Conservation (phyloP, 2,797 vertebrate species). For the Erethizon dorsatum region DNA sequence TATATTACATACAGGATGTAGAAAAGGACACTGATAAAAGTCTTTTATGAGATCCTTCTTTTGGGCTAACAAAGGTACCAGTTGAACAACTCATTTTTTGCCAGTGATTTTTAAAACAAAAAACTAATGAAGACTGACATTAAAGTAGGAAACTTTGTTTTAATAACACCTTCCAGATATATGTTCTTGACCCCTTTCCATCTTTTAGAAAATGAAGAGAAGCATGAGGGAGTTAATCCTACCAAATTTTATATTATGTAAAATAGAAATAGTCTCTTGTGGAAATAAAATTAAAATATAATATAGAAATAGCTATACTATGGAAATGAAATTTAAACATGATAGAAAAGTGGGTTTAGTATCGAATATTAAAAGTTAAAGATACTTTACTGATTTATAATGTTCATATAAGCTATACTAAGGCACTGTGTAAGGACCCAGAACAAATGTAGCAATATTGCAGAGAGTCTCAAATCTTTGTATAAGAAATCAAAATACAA, state of each 20-base stretch:
- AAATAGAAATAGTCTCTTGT: background rate
- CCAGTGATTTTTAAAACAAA: background rate
- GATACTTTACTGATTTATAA: background rate
- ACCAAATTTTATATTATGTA: background rate
- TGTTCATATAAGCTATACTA: background rate
- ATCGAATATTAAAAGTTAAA: background rate
- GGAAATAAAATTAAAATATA: background rate
- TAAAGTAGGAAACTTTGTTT: background rate
- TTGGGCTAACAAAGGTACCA: too few relatives aligned
- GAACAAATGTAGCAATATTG: background rate
- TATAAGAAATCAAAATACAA: background rate
- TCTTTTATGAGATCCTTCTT: background rate
- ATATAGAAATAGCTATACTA: background rate
- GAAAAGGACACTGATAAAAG: background rate
- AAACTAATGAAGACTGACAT: background rate
- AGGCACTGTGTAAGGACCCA: background rate
- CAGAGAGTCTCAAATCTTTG: background rate
- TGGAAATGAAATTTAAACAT: background rate
- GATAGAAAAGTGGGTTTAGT: background rate
- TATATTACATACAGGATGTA: background rate
- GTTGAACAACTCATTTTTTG: too few relatives aligned
- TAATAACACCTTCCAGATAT: background rate
- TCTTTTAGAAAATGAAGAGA: background rate
- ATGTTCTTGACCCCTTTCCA: background rate
- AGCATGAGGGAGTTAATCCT: background rate